Evolutionary conservation across 2,797 vertebrate species (phyloP), one percentile per base, ranked within the genome.

Genomic region (Premnoplex brunnescens): DNA sequence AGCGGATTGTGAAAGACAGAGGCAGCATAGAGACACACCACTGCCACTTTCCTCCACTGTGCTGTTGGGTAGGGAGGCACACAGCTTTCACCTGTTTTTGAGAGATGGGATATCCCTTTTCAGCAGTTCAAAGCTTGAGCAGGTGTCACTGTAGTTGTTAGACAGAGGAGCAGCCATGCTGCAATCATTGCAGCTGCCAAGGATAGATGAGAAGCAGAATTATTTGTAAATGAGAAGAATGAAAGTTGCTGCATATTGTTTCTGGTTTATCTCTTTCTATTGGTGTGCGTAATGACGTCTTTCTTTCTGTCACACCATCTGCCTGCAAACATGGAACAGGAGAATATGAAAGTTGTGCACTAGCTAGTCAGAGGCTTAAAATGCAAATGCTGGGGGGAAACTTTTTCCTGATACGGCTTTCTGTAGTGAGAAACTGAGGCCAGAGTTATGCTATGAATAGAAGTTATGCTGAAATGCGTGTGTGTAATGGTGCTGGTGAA

Each of bases 271-370:
- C 5, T 76, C 48, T 23, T 79, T 27, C 28, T 68, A 0, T 18
- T 55, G 19, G 10, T 62, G 8, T 7, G 15, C 0, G 0, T 27
- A 43, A n/a, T 30, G 60, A 19, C 0, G 0, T 18, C 43, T 72
- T 74, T 81, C 81, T 58, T 74, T 81, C 81, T 58, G 5, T 52
- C 26, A 64, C 10, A 12, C 43, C 44, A 27, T 48, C 51, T 74
- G 27, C 60, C 48, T 44, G 48, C 32, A 83, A 63, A 60, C 22
- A 44, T 27, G 43, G 39, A 85, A 26, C 13, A 55, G 30, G 55
- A 77, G 21, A 74, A 76, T 66, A 77, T 14, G 2, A 30, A 71
- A 58, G 12, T 58, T 67, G 16, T 43, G 23, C 16, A 16, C 27
- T 67, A 37, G 14, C 39, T 63, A 22, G 23, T 30, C 43, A 60